These are phyloP conservation scores for Bibio marci DNA, from an alignment of 2,888 invertebrate species.

Conservation along the genomic window DNA sequence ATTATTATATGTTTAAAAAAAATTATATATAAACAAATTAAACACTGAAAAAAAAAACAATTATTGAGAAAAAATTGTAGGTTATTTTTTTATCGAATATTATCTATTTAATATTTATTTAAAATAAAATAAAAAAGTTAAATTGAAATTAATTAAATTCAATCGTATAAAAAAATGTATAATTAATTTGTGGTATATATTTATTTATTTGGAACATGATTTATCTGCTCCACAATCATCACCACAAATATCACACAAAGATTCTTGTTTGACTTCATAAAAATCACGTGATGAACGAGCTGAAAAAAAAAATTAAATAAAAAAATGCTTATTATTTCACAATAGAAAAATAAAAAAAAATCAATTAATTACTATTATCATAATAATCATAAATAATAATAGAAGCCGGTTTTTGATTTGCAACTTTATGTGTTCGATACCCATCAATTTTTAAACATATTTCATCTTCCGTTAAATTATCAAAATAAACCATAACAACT, in stretches of 20 bases:
- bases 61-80: too few relatives aligned
- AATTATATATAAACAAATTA: too few relatives aligned
- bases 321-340: conserved; percentile 8
- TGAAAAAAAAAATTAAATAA: conserved; percentile 20
- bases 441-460: conserved; percentile 74
- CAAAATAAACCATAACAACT: conserved; percentile 52
- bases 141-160: not conserved
- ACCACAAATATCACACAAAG: conserved; percentile 72
- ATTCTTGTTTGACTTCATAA: conserved; percentile 46
- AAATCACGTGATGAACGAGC: conserved; percentile 64
- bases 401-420: conserved; percentile 69
- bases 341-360: conserved; percentile 11
- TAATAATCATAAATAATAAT: conserved; percentile 82
- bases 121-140: too few relatives aligned
- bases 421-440: conserved; percentile 66
- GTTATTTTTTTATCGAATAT: too few relatives aligned
- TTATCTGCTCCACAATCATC: conserved; percentile 34
- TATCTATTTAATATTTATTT: too few relatives aligned
- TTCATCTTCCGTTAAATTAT: conserved; percentile 41
- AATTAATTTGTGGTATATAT: too few relatives aligned
- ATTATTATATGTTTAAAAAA: too few relatives aligned
- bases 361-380: conserved; percentile 48
- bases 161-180: not conserved
- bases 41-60: too few relatives aligned
- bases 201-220: too few relatives aligned